Percentiles rank a stretch among this genome's conserved stretches.
phyloP scores from a whole-genome alignment of 2,113 vertebrate species.

The Dromas ardeola region DNA sequence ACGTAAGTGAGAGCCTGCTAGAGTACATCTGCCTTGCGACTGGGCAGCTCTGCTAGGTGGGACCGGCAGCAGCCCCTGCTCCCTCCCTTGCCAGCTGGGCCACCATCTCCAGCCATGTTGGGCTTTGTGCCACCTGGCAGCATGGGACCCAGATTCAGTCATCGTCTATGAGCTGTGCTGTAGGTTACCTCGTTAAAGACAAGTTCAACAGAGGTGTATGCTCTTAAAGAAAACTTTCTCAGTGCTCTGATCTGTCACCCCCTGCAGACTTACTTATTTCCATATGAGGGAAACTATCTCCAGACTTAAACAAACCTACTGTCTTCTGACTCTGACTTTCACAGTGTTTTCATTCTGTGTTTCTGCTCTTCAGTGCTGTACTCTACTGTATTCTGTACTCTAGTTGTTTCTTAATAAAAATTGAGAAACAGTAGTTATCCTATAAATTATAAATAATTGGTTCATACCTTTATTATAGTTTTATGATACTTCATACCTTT shows the following conservation, averaged over 20 bases:
- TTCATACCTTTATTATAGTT: neutral
- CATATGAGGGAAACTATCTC: accelerated
- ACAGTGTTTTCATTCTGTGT: neutral
- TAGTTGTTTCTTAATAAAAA: neutral
- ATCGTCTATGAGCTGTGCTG: neutral
- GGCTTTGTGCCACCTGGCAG: neutral
- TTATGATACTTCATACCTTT: neutral
- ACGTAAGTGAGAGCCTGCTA: neutral
- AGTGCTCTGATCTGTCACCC: neutral
- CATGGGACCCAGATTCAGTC: neutral
- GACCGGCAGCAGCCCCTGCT: neutral
- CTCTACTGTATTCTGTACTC: neutral
- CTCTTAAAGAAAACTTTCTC: neutral
- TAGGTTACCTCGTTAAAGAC: neutral
- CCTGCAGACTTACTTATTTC: neutral
- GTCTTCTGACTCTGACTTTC: neutral
- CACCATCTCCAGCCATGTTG: neutral
- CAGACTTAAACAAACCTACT: neutral
- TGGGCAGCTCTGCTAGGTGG: neutral
- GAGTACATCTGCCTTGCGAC: neutral
- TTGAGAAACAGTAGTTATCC: neutral
- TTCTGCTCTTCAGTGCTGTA: neutral
- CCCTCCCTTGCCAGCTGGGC: neutral
- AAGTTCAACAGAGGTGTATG: neutral
- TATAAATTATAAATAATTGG: neutral